Base-by-base conservation (phyloP, 2,113 vertebrate genomes). In the Crocuta crocuta region DNA sequence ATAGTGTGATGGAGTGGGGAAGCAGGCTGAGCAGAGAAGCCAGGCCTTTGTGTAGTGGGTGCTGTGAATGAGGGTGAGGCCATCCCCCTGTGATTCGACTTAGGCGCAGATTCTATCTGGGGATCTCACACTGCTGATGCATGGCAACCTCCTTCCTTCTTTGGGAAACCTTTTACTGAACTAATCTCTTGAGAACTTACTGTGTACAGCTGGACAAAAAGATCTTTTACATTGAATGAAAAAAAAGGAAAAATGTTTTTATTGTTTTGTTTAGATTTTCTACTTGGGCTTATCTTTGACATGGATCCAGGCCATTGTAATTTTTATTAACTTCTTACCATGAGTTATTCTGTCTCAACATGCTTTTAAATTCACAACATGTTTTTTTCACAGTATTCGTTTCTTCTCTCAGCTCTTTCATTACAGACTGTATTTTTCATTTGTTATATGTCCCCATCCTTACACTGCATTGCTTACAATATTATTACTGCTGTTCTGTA, bases 51-150 rank as follows among this genome's bases (percentile, higher is more conserved):
- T 23, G 68, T 5, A 7, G 13, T 10, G 17, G n/a, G 11, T 63
- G 50, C 94, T 16, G 6, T 26, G 28, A 15, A 28, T 0, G 3
- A 17, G 48, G 16, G 12, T 7, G 43, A 31, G 11, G 1, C 83
- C 8, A 0, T 24, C 43, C 31, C 2, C 76, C 91, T 45, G 68
- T 1, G 7, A 26, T 26, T 26, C 17, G 26, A 21, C 65, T 58
- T 13, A 12, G 35, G n/a, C 53, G 48, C 65, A 12, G 19, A n/a
- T 28, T 55, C 70, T 89, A 43, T 48, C 23, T 10, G 35, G 0
- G 5, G 7, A 2, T 19, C 55, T 26, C 5, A 2, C 2, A 0
- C 4, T 2, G 10, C 68, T 10, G 16, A 19, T 6, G 0, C 13
- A 3, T 4, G 1, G 17, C 61, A 9, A 1, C 17, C 10, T 23